Conservation (phyloP, 2,888 invertebrate species). For the Lasioglossum lativentre region DNA sequence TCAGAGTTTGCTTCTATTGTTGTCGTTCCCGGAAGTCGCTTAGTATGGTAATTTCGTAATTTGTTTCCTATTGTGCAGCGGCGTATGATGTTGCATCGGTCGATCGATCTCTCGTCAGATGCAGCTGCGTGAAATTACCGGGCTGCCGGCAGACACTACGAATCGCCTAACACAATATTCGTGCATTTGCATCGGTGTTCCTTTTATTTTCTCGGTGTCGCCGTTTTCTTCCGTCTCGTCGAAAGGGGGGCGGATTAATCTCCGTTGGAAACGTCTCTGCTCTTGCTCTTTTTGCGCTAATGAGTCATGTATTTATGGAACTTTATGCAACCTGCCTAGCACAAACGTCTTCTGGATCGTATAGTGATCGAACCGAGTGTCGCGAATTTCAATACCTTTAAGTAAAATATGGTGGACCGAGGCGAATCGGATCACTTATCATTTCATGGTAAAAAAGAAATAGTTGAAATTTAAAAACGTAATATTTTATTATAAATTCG, state of each 20-base stretch:
- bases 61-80: slow-evolving; percentile 77
- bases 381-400: too few species aligned
- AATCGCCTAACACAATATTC: slow-evolving; percentile 64
- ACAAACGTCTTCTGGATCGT: not conserved
- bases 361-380: too few species aligned
- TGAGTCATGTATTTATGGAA: slow-evolving; percentile 4
- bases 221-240: slow-evolving; percentile 24
- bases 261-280: slow-evolving; percentile 21
- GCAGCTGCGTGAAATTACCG: slow-evolving; percentile 74
- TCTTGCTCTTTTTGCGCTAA: slow-evolving; percentile 20
- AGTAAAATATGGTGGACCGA: too few species aligned
- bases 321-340: not conserved
- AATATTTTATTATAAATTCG: too few species aligned
- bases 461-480: too few species aligned
- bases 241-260: slow-evolving; percentile 52
- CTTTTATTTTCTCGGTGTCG: slow-evolving; percentile 40
- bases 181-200: slow-evolving; percentile 61
- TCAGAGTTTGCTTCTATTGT: slow-evolving; percentile 64
- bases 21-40: slow-evolving; percentile 74
- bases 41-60: slow-evolving; percentile 80
- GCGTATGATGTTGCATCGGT: slow-evolving; percentile 73
- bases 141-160: slow-evolving; percentile 56
- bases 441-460: too few species aligned
- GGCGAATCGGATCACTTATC: too few species aligned
- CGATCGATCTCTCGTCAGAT: slow-evolving; percentile 74